phyloP scores from a whole-genome alignment of 2,888 invertebrate species.

The Megamerina dolium region DNA sequence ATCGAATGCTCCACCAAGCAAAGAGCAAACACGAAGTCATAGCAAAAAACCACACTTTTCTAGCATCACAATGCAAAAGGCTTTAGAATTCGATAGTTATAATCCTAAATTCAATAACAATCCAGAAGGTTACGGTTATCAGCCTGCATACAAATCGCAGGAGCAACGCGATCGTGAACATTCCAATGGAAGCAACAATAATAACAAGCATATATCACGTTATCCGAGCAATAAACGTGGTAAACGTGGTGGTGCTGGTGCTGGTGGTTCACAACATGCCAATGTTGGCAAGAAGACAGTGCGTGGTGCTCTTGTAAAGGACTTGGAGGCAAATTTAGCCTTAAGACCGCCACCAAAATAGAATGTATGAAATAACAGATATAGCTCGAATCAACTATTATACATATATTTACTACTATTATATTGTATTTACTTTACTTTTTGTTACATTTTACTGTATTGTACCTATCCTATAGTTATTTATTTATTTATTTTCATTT shows the following conservation, averaged over 20 bases:
- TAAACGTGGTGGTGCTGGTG: conserved; percentile 42
- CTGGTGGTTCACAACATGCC: conserved; percentile 19
- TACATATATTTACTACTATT: no score
- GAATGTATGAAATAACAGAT: no score
- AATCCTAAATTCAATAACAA: conserved; percentile 48
- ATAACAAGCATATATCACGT: conserved; percentile 20
- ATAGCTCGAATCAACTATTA: no score
- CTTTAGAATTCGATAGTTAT: conserved; percentile 42
- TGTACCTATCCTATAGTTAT: no score
- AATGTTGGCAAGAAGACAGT: conserved; percentile 21
- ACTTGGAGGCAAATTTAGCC: conserved; percentile 41
- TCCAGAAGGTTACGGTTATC: conserved; percentile 48
- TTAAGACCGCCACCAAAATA: conserved; percentile 46
- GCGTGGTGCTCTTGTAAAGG: conserved; percentile 27
- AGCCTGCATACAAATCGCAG: conserved; percentile 34
- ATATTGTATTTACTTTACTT: no score
- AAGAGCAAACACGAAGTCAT: conserved; percentile 28
- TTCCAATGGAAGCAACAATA: no score
- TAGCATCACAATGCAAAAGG: conserved; percentile 15
- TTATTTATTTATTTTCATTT: no score
- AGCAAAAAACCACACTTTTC: conserved; percentile 7
- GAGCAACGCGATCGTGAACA: conserved; percentile 8
- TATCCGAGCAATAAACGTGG: conserved; percentile 35
- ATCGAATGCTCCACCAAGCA: conserved; percentile 25
- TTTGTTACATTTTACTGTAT: no score